Evolutionary conservation across 2,888 invertebrate genomes (phyloP), one percentile per base, ranked within the genome.

Genomic region (Graphium colonna): DNA sequence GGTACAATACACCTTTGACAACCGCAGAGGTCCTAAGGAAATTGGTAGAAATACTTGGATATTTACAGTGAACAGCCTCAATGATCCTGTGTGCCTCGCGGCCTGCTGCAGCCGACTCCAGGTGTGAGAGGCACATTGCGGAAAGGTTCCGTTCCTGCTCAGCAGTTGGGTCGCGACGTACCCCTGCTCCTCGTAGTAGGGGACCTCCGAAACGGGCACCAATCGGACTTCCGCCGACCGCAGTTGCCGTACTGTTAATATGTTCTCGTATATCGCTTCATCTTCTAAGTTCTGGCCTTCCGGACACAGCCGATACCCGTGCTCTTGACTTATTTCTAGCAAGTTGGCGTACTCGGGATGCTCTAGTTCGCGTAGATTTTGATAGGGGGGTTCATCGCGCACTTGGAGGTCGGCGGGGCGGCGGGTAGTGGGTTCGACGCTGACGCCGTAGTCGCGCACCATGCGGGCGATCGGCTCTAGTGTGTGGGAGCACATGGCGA

Each of bases 401-500:
- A 89, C 89, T 60, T 73, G 70, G 44, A 89, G 68, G 26, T 84
- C 84, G 60, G 81, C 67, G 51, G 88, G 88, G 33, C 68, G 77
- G 42, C 68, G 62, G 42, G 87, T 79, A 46, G 79, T 68, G 21
- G 75, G 76, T 38, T 86, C 87, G 51, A 90, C 90, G 59, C 86
- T 78, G 31, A 89, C 87, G 53, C 82, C 82, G 71, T 84, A 88
- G 7, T 79, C 80, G 57, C 88, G 84, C 28, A 83, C 88, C 87
- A 89, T 83, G 57, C 82, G 72, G 38, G 89, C 84, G 50, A 90
- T 68, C 70, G 73, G 79, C 44, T 26, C 26, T 3, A n/a, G n/a
- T n/a, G 82, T 86, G 68, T 84, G 84, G 79, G 85, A 87, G 89
- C 90, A 90, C 90, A 90, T 90, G 71, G 83, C 80, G 79, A 82